Percentiles rank a stretch among this genome's conserved stretches.
Evolutionary conservation across 2,113 vertebrate species (phyloP).

Genomic region (Dromiciops gliroides): DNA sequence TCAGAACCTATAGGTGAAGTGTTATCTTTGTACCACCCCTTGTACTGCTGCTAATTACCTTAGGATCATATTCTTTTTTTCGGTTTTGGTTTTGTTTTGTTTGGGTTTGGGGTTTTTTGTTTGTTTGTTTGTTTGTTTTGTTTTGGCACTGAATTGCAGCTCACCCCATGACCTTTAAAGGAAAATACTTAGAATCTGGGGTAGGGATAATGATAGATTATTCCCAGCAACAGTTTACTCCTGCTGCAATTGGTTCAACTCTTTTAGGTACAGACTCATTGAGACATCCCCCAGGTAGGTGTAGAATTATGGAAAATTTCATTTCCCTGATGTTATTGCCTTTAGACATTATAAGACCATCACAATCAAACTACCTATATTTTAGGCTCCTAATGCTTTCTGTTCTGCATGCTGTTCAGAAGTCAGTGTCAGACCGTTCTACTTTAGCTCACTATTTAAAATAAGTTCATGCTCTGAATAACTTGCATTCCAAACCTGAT

Average conservation of each 20-base stretch:
- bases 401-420: neutral
- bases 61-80: neutral
- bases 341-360: neutral
- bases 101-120: too few relatives aligned
- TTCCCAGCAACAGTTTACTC: neutral
- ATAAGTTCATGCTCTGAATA: neutral
- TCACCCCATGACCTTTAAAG: neutral
- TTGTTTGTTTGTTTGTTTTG: too few relatives aligned
- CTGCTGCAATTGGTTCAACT: neutral
- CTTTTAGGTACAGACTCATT: fast-evolving
- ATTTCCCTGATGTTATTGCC: neutral
- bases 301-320: neutral
- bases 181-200: neutral
- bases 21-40: neutral
- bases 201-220: neutral
- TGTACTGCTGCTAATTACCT: neutral
- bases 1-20: neutral
- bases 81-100: too few relatives aligned
- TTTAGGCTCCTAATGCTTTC: neutral
- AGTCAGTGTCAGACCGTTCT: neutral
- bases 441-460: neutral
- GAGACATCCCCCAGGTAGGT: neutral
- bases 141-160: neutral
- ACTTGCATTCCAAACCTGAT: neutral
- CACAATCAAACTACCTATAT: neutral